phyloP scores from a whole-genome alignment of 2,797 vertebrate genomes.

The Tinamus major region DNA sequence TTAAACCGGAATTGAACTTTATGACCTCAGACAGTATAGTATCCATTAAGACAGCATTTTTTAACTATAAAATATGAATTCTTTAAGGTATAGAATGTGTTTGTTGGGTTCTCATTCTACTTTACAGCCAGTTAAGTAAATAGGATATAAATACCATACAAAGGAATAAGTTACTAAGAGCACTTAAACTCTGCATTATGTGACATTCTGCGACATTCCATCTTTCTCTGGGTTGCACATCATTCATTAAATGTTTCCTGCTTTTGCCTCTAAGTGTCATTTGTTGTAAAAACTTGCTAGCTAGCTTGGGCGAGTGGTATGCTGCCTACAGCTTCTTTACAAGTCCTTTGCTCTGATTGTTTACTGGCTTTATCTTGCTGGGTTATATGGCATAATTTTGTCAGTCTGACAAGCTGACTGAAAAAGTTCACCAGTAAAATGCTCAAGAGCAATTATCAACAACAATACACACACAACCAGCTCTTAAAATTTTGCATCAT shows the following conservation, averaged over 20 bases:
- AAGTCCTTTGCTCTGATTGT: neutral
- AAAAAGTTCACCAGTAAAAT: neutral
- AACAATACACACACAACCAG: neutral
- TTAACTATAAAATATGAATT: slow-evolving; percentile 10
- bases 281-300: neutral
- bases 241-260: neutral
- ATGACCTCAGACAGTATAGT: neutral
- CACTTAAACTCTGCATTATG: neutral
- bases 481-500: neutral
- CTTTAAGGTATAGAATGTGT: neutral
- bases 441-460: neutral
- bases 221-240: neutral
- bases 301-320: neutral
- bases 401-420: neutral
- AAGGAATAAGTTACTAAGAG: neutral
- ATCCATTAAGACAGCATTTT: neutral
- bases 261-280: neutral
- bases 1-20: slow-evolving; percentile 3
- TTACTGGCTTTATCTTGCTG: neutral
- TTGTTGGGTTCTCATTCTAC: neutral
- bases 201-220: neutral
- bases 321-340: neutral
- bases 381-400: neutral
- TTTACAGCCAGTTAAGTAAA: neutral
- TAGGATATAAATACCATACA: neutral